phyloP scores from a whole-genome alignment of 2,113 vertebrate genomes.

The Tringa solitaria region DNA sequence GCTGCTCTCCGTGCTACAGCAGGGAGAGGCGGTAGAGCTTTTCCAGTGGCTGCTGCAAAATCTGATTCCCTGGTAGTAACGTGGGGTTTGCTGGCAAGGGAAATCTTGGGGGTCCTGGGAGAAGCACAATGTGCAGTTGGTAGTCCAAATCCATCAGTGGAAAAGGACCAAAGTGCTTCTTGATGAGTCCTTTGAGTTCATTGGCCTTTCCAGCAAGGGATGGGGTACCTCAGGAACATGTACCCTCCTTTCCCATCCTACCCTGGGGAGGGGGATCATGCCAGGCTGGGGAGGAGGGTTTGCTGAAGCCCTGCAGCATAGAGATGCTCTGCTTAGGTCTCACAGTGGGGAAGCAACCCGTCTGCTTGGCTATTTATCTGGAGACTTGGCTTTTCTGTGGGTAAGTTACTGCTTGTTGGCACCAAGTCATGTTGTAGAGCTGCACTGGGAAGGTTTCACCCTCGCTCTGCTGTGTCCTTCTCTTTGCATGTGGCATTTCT shows the following conservation, averaged over 20 bases:
- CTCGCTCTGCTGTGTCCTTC: background rate
- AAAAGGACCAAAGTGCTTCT: background rate
- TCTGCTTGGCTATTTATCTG: background rate
- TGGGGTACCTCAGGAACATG: background rate
- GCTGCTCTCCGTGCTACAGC: background rate
- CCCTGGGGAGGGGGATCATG: accelerated
- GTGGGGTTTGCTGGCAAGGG: accelerated
- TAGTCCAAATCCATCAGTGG: background rate
- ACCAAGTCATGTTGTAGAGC: background rate
- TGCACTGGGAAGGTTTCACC: background rate
- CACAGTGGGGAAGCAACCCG: background rate
- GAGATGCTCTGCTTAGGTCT: background rate
- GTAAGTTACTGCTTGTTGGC: background rate
- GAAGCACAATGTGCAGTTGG: background rate
- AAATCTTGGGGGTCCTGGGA: background rate
- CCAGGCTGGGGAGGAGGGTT: background rate
- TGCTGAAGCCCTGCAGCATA: background rate
- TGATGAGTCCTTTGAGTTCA: background rate
- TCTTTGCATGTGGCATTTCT: background rate
- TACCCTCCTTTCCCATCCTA: background rate
- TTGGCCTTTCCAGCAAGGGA: background rate
- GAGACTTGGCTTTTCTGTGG: background rate
- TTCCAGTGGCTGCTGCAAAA: background rate
- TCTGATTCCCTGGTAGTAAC: background rate
- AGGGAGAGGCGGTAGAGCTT: background rate